Evolutionary conservation across 2,888 invertebrate genomes (phyloP).

Genomic region (Limnephilus lunatus): DNA sequence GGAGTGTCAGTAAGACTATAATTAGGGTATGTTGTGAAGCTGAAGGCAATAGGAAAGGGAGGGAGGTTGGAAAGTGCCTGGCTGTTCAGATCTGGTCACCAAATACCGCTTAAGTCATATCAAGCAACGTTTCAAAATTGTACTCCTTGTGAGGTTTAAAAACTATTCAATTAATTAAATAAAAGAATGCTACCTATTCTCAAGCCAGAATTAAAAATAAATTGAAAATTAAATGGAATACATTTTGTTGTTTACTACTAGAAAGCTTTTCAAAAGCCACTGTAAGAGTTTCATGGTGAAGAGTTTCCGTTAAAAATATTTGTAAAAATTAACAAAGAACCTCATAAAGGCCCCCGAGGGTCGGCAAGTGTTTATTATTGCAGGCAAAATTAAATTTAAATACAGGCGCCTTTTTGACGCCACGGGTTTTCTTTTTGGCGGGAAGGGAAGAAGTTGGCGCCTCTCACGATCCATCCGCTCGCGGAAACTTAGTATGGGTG

Average conservation of each 20-base stretch:
- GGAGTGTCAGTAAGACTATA: too few species aligned
- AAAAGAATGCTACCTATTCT: neutral
- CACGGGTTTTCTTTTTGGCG: neutral
- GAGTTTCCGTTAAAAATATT: neutral
- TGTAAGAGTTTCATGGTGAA: neutral
- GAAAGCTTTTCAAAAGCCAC: neutral
- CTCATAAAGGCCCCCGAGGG: neutral
- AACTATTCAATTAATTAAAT: neutral
- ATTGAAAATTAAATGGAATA: neutral
- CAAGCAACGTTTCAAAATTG: too few species aligned
- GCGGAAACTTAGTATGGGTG: constrained; percentile 19
- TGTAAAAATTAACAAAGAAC: neutral
- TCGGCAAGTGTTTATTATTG: neutral
- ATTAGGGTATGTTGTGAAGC: too few species aligned
- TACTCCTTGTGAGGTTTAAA: too few species aligned
- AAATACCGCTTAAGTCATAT: too few species aligned
- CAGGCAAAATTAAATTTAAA: constrained; percentile 35
- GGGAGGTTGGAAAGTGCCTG: too few species aligned
- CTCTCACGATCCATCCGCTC: constrained; percentile 10
- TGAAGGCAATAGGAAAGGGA: too few species aligned
- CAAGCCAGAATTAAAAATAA: neutral
- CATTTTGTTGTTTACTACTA: neutral
- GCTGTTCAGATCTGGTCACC: too few species aligned
- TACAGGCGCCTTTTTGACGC: constrained; percentile 27
- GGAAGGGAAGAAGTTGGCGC: constrained; percentile 15